Evolutionary conservation across 2,797 vertebrate species (phyloP), one percentile per base, ranked within the genome.

Genomic region (Sebastes alutus): DNA sequence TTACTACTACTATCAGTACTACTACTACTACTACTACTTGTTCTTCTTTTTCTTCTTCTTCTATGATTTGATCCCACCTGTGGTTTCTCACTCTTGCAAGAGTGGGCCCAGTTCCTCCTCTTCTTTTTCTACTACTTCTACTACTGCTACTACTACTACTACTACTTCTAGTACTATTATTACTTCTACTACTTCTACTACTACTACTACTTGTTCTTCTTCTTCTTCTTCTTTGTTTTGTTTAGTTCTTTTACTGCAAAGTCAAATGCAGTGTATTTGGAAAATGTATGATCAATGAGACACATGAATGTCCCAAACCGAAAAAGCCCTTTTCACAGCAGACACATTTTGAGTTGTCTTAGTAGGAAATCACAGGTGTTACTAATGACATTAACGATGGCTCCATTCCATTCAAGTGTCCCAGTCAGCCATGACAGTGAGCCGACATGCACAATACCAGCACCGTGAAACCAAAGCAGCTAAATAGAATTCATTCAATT

Each of bases 161-260:
- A 3, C 3, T 3, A 9, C 8, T 32, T 1, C 3, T 32, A 9
- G 0, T 11, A 4, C 1, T 33, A 29, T 2, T 0, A 7, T 0
- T 7, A 4, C 32, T 33, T 4, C 1, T 4, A 4, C 3, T 32
- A 8, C 2, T 32, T 0, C 30, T 32, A 8, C 1, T 9, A 9
- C 1, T 11, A 4, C 3, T 10, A 32, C 1, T 3, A 3, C 9
- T 33, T 10, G 10, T 14, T 14, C 2, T 42, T 42, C 38, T 16
- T 42, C 35, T 6, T 42, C 0, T 42, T 42, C 38, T 33, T 33
- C 32, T 33, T 33, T 4, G 38, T 38, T 14, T 38, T 38, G 38
- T 38, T 38, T 38, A 69, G 8, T 35, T 69, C 14, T 1, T 69
- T 35, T 33, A 33, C 32, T 33, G 32, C 32, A 33, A 33, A 33